Evolutionary conservation across 2,797 vertebrate species (phyloP).

Genomic region (Carcharodon carcharias): DNA sequence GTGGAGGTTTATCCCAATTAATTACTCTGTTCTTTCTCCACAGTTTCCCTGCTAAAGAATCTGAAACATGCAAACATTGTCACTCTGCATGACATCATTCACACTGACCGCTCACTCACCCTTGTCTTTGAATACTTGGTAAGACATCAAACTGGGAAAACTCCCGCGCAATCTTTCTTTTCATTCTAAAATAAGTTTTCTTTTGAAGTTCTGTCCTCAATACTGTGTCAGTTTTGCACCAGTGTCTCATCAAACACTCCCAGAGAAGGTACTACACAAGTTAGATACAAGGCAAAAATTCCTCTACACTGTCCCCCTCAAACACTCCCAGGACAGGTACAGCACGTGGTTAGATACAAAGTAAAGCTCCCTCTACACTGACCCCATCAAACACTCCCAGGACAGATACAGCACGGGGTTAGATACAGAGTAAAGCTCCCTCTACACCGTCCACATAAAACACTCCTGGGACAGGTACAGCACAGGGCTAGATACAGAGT

Average conservation of each 20-base stretch:
- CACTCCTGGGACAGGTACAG: too few relatives aligned
- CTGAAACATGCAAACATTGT: conserved; percentile 74
- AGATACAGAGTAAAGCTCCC: too few relatives aligned
- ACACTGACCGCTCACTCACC: conserved; percentile 76
- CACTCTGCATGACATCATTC: conserved; percentile 73
- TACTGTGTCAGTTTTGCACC: neutral
- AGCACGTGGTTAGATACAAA: neutral
- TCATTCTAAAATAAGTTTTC: neutral
- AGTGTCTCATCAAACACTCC: neutral
- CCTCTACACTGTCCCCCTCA: too few relatives aligned
- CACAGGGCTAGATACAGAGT: too few relatives aligned
- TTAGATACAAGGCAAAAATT: neutral
- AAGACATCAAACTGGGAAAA: conserved; percentile 40
- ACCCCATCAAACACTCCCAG: too few relatives aligned
- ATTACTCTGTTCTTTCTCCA: conserved; percentile 14
- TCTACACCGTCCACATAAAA: too few relatives aligned
- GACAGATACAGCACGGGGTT: too few relatives aligned
- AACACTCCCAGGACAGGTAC: neutral
- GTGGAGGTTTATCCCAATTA: neutral
- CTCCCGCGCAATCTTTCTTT: neutral
- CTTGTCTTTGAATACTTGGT: conserved; percentile 75
- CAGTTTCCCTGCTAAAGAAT: conserved; percentile 72
- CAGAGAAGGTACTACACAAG: too few relatives aligned
- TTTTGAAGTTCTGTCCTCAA: neutral
- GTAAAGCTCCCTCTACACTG: neutral